phyloP scores from a whole-genome alignment of 2,888 invertebrate genomes.

The Yponomeuta malinellus region DNA sequence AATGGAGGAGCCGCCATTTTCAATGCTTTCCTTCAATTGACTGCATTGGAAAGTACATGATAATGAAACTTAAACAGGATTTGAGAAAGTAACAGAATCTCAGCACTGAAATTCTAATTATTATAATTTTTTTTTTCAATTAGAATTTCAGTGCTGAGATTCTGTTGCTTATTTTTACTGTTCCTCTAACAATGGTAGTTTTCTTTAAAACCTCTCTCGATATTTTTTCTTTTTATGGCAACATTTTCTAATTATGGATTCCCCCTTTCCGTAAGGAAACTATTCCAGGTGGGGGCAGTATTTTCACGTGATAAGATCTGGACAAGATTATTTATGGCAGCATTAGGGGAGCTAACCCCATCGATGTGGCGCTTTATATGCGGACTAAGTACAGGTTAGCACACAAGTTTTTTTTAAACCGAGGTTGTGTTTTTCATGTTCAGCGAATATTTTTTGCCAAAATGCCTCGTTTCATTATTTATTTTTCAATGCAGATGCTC shows the following conservation, averaged over 20 bases:
- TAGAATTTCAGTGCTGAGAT: too few species aligned
- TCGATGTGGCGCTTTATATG: constrained; percentile 68
- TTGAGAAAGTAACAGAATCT: background rate
- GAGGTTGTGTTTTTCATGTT: background rate
- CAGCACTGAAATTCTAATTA: too few species aligned
- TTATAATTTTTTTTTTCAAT: too few species aligned
- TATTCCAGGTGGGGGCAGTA: constrained; percentile 61
- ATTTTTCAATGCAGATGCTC: too few species aligned
- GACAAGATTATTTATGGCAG: constrained; percentile 72
- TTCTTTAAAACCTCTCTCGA: background rate
- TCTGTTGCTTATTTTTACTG: background rate
- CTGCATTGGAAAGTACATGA: too few species aligned
- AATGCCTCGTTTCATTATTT: too few species aligned
- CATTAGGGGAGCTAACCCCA: constrained; percentile 67
- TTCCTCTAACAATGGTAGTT: background rate
- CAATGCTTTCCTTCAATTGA: too few species aligned
- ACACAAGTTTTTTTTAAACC: constrained; percentile 28
- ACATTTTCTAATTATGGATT: constrained; percentile 57
- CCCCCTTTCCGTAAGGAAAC: constrained; percentile 46
- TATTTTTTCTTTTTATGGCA: background rate
- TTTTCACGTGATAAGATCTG: constrained; percentile 69
- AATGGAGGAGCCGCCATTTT: too few species aligned
- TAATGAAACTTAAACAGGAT: too few species aligned
- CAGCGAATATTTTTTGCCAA: too few species aligned
- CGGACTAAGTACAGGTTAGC: constrained; percentile 39